Base-by-base conservation (phyloP, 2,888 invertebrate species). In the Agrotis ipsilon region DNA sequence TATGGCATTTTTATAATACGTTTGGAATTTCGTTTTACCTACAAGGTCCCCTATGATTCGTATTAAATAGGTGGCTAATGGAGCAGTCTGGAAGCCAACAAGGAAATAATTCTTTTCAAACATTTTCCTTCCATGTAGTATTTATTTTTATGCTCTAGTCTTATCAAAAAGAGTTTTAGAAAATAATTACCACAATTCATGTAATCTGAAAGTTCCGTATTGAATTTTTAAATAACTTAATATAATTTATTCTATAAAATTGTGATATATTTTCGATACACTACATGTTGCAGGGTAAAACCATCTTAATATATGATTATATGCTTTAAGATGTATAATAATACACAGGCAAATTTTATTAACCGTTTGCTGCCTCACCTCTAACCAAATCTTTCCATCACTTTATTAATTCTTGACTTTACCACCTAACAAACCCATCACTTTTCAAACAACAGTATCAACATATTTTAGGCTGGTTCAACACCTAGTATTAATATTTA, bases 41-140 rank as follows among this genome's bases (percentile, higher is more conserved):
- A 89, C 78, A 80, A 88, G 90, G 90, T 90, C 89, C 91, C 87
- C 88, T 90, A 88, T 73, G 75, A 77, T 88, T 83, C 59, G 67
- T 83, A 80, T 78, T 70, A 68, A 67, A 67, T 80, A 76, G 63
- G 71, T 72, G 69, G 74, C 66, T 63, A 75, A 70, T 27, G 27
- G 66, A 39, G 13, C n/a, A 72, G 75, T 66, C 66, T 80, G 74
- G 73, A 70, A 81, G 71, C 78, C 78, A 75, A 80, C 64, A 80
- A 71, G 76, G 68, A 72, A 73, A 63, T 49, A 52, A 18, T 16
- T 13, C 13, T 43, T 61, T 45, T 57, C 3, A 58, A 65, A 49
- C 48, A 21, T 46, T 1, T 21, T 21, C 49, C 57, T 69, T 6
- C 21, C 52, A 54, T 48, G 46, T 62, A 51, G 16, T 58, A 32